Conservation (phyloP, 2,797 vertebrate genomes). For the Anabas testudineus region DNA sequence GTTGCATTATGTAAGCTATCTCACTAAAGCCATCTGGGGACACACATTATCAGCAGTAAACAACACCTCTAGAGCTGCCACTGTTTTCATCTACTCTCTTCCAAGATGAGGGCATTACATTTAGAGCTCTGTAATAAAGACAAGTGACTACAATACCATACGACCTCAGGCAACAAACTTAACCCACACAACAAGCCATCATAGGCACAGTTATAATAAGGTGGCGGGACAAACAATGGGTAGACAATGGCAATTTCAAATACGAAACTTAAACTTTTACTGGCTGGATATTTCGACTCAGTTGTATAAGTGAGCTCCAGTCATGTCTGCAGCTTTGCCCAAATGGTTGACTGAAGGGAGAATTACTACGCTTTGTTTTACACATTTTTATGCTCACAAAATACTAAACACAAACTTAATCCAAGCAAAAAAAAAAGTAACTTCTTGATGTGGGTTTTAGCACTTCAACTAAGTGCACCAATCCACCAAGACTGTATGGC, state of each 20-base stretch:
- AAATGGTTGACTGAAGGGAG: no score
- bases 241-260: conserved; percentile 34
- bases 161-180: conserved; percentile 7
- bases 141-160: conserved; percentile 12
- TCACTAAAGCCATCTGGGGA: conserved; percentile 52
- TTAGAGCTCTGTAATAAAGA: conserved; percentile 81
- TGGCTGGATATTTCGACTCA: conserved; percentile 28
- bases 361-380: no score
- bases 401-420: no score
- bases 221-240: conserved; percentile 9
- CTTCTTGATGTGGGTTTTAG: no score
- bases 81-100: conserved; percentile 52
- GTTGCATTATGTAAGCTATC: conserved; percentile 58
- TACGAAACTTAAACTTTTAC: conserved; percentile 25
- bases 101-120: conserved; percentile 56
- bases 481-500: no score
- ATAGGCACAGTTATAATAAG: not conserved
- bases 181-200: conserved; percentile 12
- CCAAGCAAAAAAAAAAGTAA: no score
- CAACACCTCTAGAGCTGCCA: conserved; percentile 73
- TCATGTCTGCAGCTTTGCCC: conserved; percentile 15
- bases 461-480: no score
- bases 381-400: no score
- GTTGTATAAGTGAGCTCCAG: not conserved
- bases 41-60: conserved; percentile 76